Percentiles rank a stretch among this genome's conserved stretches.
phyloP scores from a whole-genome alignment of 2,888 invertebrate genomes.

The Meganola albula region DNA sequence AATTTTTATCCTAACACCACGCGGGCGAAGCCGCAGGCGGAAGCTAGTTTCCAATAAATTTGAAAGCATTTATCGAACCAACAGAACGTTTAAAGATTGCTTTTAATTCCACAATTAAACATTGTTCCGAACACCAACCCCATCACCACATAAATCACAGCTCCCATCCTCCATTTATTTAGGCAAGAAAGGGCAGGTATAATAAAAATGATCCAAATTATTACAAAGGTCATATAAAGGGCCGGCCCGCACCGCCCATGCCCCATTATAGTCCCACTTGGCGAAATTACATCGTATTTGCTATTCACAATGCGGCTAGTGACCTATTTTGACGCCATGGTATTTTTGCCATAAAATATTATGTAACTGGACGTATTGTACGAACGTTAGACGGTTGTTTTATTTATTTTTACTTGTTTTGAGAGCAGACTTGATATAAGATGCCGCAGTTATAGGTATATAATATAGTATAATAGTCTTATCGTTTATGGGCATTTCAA shows the following conservation, averaged over 20 bases:
- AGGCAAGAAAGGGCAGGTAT: conserved; percentile 33
- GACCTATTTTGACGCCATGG: conserved; percentile 33
- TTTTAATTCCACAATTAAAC: conserved; percentile 7
- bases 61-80: no score
- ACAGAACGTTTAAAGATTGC: conserved; percentile 12
- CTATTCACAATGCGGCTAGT: conserved; percentile 37
- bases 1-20: no score
- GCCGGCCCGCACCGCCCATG: conserved; percentile 20
- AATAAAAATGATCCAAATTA: conserved; percentile 41
- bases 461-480: no score
- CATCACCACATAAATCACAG: conserved; percentile 23
- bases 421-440: no score
- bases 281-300: conserved; percentile 41
- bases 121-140: conserved; percentile 7
- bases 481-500: no score
- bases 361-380: conserved; percentile 22
- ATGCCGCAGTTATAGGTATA: no score
- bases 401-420: no score
- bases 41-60: no score
- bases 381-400: no score
- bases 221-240: conserved; percentile 29
- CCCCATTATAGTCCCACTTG: conserved; percentile 37
- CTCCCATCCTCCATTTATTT: conserved; percentile 32
- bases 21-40: no score
- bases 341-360: conserved; percentile 27